These are phyloP conservation scores for Andrena praecox DNA, from an alignment of 2,888 invertebrate genomes.

Conservation along the genomic window DNA sequence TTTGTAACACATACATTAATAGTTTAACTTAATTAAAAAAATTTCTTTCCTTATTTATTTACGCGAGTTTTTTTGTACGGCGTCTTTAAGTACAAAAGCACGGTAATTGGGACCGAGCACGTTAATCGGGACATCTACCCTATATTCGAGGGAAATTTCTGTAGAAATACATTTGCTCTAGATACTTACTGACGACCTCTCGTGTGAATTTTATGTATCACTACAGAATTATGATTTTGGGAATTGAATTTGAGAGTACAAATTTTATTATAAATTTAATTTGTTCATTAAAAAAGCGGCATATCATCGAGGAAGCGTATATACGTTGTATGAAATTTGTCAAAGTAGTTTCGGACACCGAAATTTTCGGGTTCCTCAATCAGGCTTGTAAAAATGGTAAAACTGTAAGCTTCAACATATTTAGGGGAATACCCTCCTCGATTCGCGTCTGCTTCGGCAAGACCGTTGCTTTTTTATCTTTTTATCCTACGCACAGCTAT, in stretches of 20 bases:
- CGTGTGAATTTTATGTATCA: not conserved
- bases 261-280: slow-evolving; percentile 8
- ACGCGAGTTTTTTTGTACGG: no score
- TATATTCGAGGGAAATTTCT: not conserved
- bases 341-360: not conserved
- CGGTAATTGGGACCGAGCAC: no score
- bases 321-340: not conserved
- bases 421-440: slow-evolving; percentile 11
- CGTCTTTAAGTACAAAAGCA: no score
- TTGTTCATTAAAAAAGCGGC: not conserved
- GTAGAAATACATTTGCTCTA: not conserved
- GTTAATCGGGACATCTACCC: no score
- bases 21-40: no score
- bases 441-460: not conserved
- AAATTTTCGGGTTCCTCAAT: not conserved
- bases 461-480: not conserved
- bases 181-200: not conserved
- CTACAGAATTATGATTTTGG: not conserved
- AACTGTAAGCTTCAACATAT: not conserved
- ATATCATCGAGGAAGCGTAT: not conserved
- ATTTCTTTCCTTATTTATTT: no score
- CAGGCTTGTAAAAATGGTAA: not conserved
- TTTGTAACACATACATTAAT: no score
- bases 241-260: not conserved
- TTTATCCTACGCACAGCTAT: not conserved